Conservation (phyloP, 2,797 vertebrate species). For the Nyctalus aviator region DNA sequence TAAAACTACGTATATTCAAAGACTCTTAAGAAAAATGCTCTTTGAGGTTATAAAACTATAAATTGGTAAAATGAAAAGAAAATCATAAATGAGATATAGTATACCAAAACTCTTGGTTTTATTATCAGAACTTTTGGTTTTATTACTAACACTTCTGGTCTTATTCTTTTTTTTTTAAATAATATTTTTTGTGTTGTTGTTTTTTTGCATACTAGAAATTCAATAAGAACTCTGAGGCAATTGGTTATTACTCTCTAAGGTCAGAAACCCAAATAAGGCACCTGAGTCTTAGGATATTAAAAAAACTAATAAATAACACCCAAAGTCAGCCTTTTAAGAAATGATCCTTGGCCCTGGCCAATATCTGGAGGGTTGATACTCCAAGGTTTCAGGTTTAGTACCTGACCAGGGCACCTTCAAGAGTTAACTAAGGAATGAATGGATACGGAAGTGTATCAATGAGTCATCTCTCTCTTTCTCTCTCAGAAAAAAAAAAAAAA, state of each 20-base stretch:
- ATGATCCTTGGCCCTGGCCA: background rate
- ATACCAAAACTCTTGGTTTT: background rate
- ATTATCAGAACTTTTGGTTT: conserved; percentile 4
- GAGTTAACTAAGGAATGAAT: background rate
- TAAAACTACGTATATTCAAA: conserved; percentile 30
- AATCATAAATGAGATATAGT: background rate
- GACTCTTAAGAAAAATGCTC: background rate
- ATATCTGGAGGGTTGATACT: no score
- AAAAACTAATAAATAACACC: background rate
- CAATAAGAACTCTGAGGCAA: background rate
- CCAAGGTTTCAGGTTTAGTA: no score
- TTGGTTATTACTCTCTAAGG: background rate
- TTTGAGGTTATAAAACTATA: background rate
- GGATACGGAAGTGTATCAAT: background rate
- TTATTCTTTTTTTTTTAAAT: background rate
- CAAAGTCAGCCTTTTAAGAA: background rate
- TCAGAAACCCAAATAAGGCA: background rate
- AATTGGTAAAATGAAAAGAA: background rate
- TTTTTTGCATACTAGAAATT: background rate
- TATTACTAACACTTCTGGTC: background rate
- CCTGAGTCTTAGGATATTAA: background rate
- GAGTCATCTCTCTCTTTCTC: background rate
- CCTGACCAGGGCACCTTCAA: no score
- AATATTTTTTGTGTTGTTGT: background rate
- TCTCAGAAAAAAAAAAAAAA: no score